Evolutionary conservation across 2,113 vertebrate species (phyloP).

Genomic region (Eolophus roseicapilla): DNA sequence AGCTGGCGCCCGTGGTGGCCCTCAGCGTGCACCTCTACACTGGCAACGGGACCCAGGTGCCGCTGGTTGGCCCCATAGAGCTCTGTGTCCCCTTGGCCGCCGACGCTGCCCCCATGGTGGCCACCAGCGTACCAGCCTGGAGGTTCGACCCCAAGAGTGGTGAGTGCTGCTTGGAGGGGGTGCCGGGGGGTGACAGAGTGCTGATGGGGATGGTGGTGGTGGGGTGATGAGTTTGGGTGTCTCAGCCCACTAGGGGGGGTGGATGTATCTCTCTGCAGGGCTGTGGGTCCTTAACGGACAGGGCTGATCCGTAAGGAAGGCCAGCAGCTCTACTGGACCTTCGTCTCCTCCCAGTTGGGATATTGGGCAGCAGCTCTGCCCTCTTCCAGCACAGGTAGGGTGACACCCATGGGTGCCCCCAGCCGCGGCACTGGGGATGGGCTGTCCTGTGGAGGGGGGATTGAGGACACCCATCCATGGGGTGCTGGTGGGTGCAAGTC

Average conservation of each 20-base stretch:
- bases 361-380: conserved; percentile 84
- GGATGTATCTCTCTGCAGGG: neutral
- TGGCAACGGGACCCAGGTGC: conserved; percentile 21
- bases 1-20: conserved; percentile 27
- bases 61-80: conserved; percentile 23
- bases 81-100: neutral
- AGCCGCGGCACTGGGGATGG: neutral
- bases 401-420: neutral
- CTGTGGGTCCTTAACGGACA: conserved; percentile 31
- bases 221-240: neutral
- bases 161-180: conserved; percentile 39
- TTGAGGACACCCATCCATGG: neutral
- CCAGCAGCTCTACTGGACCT: conserved; percentile 40
- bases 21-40: conserved; percentile 33
- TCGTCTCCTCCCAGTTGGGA: conserved; percentile 31
- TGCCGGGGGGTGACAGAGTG: neutral
- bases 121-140: conserved; percentile 9
- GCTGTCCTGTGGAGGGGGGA: neutral
- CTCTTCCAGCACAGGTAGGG: conserved; percentile 79
- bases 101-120: neutral
- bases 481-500: neutral
- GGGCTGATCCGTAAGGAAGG: conserved; percentile 48
- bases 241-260: neutral
- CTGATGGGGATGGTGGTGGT: rapidly evolving
- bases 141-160: conserved; percentile 33